Base-by-base conservation (phyloP, 2,113 vertebrate genomes). In the Aleadryas rufinucha region DNA sequence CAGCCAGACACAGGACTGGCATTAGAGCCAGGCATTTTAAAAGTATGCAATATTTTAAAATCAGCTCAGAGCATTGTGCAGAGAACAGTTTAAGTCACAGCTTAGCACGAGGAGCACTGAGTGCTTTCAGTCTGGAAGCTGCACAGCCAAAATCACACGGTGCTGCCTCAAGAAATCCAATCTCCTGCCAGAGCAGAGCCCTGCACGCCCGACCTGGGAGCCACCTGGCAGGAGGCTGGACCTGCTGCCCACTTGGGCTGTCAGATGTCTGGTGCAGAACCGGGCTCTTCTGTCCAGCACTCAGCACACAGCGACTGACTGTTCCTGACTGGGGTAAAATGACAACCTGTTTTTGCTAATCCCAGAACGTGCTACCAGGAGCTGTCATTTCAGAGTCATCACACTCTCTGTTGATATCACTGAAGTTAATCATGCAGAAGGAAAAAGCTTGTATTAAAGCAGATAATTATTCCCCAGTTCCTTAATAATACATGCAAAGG, bases 291-390 rank as follows among this genome's bases (percentile, higher is more conserved):
- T 60, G 93, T 9, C 94, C 91, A 68, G 93, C 61, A 13, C 89
- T 59, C 56, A 4, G 69, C 86, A 49, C 72, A 17, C 19, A 50
- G 80, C 2, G 11, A 63, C 83, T 65, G 93, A 44, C 72, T 90
- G 75, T 35, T 88, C 85, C 75, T 64, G 44, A 53, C 90, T 81
- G 60, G 92, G 79, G 68, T 80, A 49, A 81, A 95, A 60, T 90
- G 88, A 95, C 90, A 96, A 95, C 88, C 92, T 93, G 88, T 76
- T 96, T 82, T 44, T 96, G 83, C 76, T 96, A 70, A 93, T 94
- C 90, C 90, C 95, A 66, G 92, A 92, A 95, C 39, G 69, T 93
- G 95, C 95, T 92, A 95, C 92, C 75, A 64, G 79, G 64, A 96
- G 85, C 87, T 97, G 95, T 95, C 93, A 94, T 84, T 88, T 90